Base-by-base conservation (phyloP, 2,888 invertebrate genomes). In the Marasmarcha lunaedactyla region DNA sequence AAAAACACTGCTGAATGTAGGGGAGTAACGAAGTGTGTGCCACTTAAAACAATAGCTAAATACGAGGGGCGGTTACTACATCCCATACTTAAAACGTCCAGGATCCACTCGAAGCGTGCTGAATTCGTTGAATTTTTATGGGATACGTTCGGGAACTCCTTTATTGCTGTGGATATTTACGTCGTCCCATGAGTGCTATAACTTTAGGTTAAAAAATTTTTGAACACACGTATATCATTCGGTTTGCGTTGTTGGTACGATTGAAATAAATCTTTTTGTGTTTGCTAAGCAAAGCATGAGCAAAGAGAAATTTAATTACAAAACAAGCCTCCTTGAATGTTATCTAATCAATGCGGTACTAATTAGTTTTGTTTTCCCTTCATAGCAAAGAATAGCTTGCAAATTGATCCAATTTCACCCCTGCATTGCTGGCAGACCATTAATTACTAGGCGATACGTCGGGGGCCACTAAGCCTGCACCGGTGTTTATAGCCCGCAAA, bases 1-100 rank as follows among this genome's bases (percentile, higher is more conserved):
- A 59, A 68, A 72, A 71, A 71, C 67, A 64, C 63, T 58, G 58
- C 57, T 61, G 67, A 81, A 20, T 7, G 70, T 57, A 53, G 71
- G 76, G 76, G 78, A 63, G 79, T 78, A 78, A 81, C 78, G 71
- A 81, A 83, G 78, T 71, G 74, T 67, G 64, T 62, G 62, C 66
- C 72, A 77, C 78, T 81, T 83, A 78, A 83, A 83, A 83, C 83
- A 81, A 83, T 81, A 78, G 79, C 79, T 61, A 70, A 79, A 78
- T 70, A 68, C 69, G 57, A 69, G 77, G 76, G 77, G 66, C 60
- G 70, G 64, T 60, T 20, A 46, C 51, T 52, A 57, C 66, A 62
- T 71, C 66, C 72, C 63, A 68, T 71, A 63, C 73, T 76, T 69
- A 65, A 60, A 66, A 65, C 61, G 54, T 52, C 54, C 57, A 49